phyloP scores from a whole-genome alignment of 2,888 invertebrate species.

The Scrobipalpa costella region DNA sequence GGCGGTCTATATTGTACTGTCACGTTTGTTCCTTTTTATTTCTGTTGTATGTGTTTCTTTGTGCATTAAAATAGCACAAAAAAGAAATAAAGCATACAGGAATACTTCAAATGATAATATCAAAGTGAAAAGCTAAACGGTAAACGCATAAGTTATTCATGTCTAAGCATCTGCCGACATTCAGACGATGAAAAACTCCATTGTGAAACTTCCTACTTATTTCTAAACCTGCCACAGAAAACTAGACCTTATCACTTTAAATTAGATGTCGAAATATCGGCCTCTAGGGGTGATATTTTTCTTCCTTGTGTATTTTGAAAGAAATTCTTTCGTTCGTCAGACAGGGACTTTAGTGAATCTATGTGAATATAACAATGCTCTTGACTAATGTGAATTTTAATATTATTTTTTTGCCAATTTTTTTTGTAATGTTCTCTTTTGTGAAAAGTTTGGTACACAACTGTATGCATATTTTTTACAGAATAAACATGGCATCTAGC shows the following conservation, averaged over 20 bases:
- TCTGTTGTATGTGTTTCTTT: no score
- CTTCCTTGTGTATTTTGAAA: conserved; percentile 21
- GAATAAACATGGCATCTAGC: neutral
- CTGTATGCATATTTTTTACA: neutral
- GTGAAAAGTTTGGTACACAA: neutral
- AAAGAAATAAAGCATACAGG: neutral
- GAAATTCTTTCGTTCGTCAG: conserved; percentile 29
- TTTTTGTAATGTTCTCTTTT: neutral
- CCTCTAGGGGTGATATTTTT: conserved; percentile 26
- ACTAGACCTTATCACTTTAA: conserved; percentile 31
- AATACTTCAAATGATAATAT: neutral
- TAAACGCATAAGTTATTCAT: conserved; percentile 43
- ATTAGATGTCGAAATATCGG: conserved; percentile 4
- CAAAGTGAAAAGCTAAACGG: conserved; percentile 18
- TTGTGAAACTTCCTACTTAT: conserved; percentile 27
- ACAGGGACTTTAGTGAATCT: conserved; percentile 31
- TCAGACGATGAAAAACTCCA: conserved; percentile 38
- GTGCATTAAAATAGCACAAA: neutral
- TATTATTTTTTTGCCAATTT: conserved; percentile 27
- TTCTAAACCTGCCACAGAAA: conserved; percentile 21
- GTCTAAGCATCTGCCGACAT: conserved; percentile 40
- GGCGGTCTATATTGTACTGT: no score
- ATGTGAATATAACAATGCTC: conserved; percentile 22
- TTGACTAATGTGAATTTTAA: conserved; percentile 30
- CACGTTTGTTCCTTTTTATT: no score